Evolutionary conservation across 35 echinoderm and acorn worm genomes (phyloP).

Genomic region (Holothuria glaberrima): DNA sequence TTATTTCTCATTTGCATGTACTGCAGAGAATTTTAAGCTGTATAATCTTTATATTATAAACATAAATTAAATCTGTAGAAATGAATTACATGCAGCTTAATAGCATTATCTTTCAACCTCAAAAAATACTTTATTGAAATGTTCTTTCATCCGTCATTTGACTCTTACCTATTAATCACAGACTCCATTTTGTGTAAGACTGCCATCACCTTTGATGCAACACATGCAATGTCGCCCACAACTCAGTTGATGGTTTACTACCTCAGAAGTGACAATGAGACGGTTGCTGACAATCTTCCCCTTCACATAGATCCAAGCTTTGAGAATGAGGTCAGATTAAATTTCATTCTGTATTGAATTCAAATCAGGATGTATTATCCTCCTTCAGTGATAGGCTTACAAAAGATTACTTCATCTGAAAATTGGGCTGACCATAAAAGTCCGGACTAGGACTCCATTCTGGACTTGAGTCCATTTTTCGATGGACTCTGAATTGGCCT

Average conservation of each 20-base stretch:
- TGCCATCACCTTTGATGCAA: slow-evolving; percentile 77
- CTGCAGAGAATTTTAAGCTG: no score
- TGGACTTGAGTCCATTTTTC: no score
- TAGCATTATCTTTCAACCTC: neutral
- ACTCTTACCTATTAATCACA: neutral
- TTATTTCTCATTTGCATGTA: no score
- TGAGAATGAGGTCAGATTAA: slow-evolving; percentile 79
- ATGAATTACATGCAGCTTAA: neutral
- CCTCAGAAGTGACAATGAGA: slow-evolving; percentile 80
- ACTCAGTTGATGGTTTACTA: slow-evolving; percentile 83
- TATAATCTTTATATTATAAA: neutral
- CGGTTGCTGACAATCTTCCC: slow-evolving; percentile 78
- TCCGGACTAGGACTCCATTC: no score
- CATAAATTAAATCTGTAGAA: neutral
- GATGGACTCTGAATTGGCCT: no score
- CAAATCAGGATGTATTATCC: no score
- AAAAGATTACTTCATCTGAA: no score
- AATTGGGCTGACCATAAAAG: no score
- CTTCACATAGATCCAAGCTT: slow-evolving; percentile 78
- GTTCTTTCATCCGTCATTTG: neutral
- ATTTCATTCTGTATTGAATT: no score
- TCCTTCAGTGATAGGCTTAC: no score
- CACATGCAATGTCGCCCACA: slow-evolving; percentile 79
- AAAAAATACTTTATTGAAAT: no score
- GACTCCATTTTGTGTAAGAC: slow-evolving; percentile 39